phyloP scores from a whole-genome alignment of 2,888 invertebrate species.

The Piscicola geometra region DNA sequence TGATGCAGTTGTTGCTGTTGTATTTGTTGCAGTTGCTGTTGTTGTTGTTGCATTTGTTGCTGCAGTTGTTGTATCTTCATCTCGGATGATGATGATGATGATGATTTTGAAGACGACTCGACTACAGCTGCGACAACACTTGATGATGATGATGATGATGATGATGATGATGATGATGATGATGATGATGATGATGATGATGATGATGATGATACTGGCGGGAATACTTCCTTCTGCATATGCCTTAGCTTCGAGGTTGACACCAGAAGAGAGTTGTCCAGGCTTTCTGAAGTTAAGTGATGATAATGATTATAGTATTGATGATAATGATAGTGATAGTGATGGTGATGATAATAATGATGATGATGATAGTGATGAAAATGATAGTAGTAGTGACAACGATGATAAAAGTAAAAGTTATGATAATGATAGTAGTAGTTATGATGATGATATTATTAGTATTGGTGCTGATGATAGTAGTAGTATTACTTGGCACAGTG shows the following conservation, averaged over 20 bases:
- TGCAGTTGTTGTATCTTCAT: not conserved
- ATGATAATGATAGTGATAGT: not conserved
- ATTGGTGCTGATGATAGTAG: not conserved
- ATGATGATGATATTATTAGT: not conserved
- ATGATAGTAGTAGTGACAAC: not conserved
- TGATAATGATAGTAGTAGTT: not conserved
- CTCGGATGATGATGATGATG: too few species aligned
- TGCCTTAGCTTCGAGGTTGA: not conserved
- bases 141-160: slow-evolving; percentile 11
- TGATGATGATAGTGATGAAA: not conserved
- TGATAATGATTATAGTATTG: not conserved
- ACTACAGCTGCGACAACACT: not conserved
- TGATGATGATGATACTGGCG: too few species aligned
- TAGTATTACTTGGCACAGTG: slow-evolving; percentile 38
- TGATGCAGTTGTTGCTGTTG: not conserved
- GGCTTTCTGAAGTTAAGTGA: not conserved
- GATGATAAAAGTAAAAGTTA: not conserved
- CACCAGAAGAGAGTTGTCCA: slow-evolving; percentile 1
- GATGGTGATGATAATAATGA: not conserved
- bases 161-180: not conserved
- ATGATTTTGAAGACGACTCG: too few species aligned
- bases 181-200: not conserved
- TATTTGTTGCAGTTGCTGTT: not conserved
- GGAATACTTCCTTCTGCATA: not conserved
- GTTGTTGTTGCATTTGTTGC: slow-evolving; percentile 12